phyloP scores from a whole-genome alignment of 2,888 invertebrate genomes.

The Perdita meconis region DNA sequence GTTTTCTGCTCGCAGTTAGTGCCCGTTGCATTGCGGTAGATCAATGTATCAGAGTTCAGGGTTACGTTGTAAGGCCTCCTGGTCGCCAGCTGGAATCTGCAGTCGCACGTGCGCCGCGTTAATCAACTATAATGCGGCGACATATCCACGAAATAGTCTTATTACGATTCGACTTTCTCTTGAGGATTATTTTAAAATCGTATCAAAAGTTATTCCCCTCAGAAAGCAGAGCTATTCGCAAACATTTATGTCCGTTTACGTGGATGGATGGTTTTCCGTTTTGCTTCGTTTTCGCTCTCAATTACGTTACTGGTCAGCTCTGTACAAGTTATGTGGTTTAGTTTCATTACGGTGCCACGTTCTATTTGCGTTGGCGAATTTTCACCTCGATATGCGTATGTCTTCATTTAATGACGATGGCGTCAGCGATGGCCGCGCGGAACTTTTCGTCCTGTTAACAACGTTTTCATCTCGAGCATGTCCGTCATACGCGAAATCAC shows the following conservation, averaged over 20 bases:
- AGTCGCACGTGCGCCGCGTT: slow-evolving; percentile 38
- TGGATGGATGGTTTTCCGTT: too few relatives aligned
- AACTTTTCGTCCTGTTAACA: background rate
- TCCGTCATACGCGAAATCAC: background rate
- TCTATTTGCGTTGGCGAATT: background rate
- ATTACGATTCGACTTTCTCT: background rate
- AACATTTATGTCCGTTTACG: too few relatives aligned
- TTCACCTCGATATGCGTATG: background rate
- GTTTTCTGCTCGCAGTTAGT: slow-evolving; percentile 19
- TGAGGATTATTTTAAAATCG: too few relatives aligned
- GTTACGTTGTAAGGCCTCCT: slow-evolving; percentile 67
- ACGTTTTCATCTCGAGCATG: background rate
- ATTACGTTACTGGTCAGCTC: too few relatives aligned
- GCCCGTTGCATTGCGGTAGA: slow-evolving; percentile 54
- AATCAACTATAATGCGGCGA: slow-evolving; percentile 17
- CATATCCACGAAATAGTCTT: background rate
- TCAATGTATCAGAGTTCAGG: slow-evolving; percentile 68
- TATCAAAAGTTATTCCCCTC: too few relatives aligned
- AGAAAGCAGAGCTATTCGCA: too few relatives aligned
- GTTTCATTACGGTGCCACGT: too few relatives aligned
- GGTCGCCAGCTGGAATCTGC: slow-evolving; percentile 49
- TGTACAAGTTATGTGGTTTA: too few relatives aligned
- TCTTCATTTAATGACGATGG: too few relatives aligned
- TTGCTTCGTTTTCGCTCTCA: too few relatives aligned
- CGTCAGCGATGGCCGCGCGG: background rate